Evolutionary conservation across 2,797 vertebrate species (phyloP), one percentile per base, ranked within the genome.

Genomic region (Hirundo rustica): DNA sequence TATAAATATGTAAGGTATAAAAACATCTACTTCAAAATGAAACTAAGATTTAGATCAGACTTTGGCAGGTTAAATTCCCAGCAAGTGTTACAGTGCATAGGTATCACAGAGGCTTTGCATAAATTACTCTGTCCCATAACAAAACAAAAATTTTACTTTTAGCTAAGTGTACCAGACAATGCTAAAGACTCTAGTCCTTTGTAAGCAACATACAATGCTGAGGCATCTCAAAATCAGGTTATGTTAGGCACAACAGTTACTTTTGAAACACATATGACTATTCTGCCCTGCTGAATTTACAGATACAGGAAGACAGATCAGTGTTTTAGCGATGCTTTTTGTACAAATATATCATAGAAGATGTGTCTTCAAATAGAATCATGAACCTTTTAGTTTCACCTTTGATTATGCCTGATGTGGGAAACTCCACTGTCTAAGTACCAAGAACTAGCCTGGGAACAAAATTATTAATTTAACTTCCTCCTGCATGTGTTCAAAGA

Each of bases 11-110:
- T 79, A 83, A 89, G 20, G 50, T 50, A 92, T 48, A 83, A 38
- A 83, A 86, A 88, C 9, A 90, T 68, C 45, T 79, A 60, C 50
- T 82, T 93, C 55, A 45, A 93, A 94, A 94, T 68, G 5, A 94
- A 91, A 77, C 30, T 10, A 82, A 55, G 51, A 61, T 11, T 89
- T 78, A 64, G 68, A 82, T 62, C 22, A 81, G 45, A 44, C 42
- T 77, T 76, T 13, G 5, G 15, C 30, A 90, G 5, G 27, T 30
- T 64, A 64, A 79, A 81, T 44, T 76, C 23, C 34, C 51, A 57
- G 18, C 13, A 54, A 51, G 10, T 4, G 4, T 75, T 57, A 74
- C 23, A 47, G 70, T 16, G 11, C 29, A 42, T 17, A 67, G 17
- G 18, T 60, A 85, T 32, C 0, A 2, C 38, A 79, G 19, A 68